Base-by-base conservation (phyloP, 2,888 invertebrate genomes). In the Acanthosepion esculentum region DNA sequence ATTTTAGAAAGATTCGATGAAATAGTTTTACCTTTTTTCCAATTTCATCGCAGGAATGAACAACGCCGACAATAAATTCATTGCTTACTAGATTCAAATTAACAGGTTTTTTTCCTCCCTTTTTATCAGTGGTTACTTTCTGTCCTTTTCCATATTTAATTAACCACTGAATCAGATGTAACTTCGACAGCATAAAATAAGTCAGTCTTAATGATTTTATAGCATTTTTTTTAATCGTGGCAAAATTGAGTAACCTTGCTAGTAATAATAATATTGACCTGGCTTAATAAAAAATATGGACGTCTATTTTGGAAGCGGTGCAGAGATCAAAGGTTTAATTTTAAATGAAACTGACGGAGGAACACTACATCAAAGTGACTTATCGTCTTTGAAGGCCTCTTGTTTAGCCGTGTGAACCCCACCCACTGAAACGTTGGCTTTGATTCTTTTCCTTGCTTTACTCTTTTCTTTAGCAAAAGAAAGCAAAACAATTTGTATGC, bases 401-500 rank as follows among this genome's bases (percentile, higher is more conserved):
- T 78, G 78, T 78, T 78, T 78, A 78, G 23, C 78, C 15, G 78
- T 78, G n/a, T 33, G 78, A 78, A 78, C 78, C 78, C 78, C 78
- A n/a, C n/a, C 78, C 78, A 12, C n/a, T n/a, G 33, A 78, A 78
- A n/a, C 12, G 78, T 78, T 33, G n/a, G 15, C 78, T 78, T 78
- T 78, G 78, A 78, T 78, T 78, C n/a, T n/a, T 33, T 33, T 15
- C n/a, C 78, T 78, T n/a, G 12, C 15, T 78, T 78, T n/a, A 78
- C 78, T 33, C 78, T 78, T 78, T 78, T 78, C 18, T n/a, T 78
- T n/a, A n/a, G n/a, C 12, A n/a, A 78, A 78, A 33, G n/a, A 78
- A 78, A 78, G 78, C 78, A 78, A 78, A 78, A 78, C 78, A 78
- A 78, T 78, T 78, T 78, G 78, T 78, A 78, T 78, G 78, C 33